Conservation (phyloP, 2,888 invertebrate genomes). For the Formica aserva region DNA sequence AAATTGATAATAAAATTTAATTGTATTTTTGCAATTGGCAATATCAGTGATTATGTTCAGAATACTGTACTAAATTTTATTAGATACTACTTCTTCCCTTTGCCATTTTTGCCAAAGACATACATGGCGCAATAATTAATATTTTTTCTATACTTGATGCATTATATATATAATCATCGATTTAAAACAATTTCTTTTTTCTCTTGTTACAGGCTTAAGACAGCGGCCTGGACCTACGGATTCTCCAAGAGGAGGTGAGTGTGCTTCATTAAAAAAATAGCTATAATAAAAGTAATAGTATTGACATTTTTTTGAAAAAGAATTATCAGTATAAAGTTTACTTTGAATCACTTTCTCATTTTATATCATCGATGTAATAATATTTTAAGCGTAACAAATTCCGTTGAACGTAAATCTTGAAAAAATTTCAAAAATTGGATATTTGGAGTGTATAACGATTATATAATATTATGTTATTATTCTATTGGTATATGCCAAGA, state of each 20-base stretch:
- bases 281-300: neutral
- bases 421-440: neutral
- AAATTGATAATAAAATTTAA: neutral
- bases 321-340: neutral
- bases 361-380: neutral
- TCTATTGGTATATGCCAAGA: neutral
- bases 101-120: neutral
- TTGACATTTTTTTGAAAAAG: neutral
- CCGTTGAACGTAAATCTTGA: neutral
- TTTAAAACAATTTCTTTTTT: slow-evolving; percentile 24
- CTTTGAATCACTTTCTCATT: neutral
- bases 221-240: slow-evolving; percentile 81
- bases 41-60: neutral
- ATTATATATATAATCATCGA: neutral
- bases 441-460: neutral
- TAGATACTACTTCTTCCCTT: neutral
- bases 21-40: neutral
- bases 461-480: slow-evolving; percentile 11
- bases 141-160: neutral
- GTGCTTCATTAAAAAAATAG: neutral
- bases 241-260: slow-evolving; percentile 81
- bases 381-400: neutral
- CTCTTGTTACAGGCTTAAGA: slow-evolving; percentile 80
- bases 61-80: neutral
- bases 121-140: neutral